Base-by-base conservation (phyloP, 2,797 vertebrate species). In the Microctenopoma lineatum region DNA sequence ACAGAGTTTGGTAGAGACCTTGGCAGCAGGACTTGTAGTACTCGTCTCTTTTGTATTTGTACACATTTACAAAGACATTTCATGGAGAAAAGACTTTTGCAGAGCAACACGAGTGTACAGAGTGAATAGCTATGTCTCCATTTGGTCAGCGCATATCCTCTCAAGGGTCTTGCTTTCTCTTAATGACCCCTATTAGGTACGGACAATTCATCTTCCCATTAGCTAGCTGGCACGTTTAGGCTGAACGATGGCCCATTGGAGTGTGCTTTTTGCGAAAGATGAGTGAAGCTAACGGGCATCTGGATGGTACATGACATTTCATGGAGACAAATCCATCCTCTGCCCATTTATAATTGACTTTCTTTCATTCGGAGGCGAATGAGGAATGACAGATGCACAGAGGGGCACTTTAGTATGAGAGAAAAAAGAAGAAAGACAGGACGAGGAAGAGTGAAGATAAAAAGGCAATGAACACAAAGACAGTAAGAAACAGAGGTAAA, bases 261-360 rank as follows among this genome's bases (percentile, higher is more conserved):
- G 74, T 55, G 70, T 46, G 59, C 56, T 81, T 65, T 73, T 21
- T 70, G 59, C 79, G 54, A 88, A 51, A 36, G 76, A 89, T 81
- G 67, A 59, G 60, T 59, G 51, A 46, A 27, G 64, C 66, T 79
- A 80, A 84, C 56, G 69, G 66, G 71, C 55, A 80, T 75, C 48
- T 68, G 41, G 69, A 65, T 25, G 36, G 59, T 62, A 50, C 45
- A 44, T 45, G 72, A 81, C 29, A 67, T 47, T 62, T 61, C 64
- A 81, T 15, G 11, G 67, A 69, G 70, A 81, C 59, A 66, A 44
- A 85, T 79, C 72, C 68, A 63, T 70, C 55, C 39, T 61, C 36
- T n/a, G 41, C 62, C 27, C 66, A 66, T 65, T 79, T 36, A 60
- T 69, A 77, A 81, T 66, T 29, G 59, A 80, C 73, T 77, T 71